Conservation (phyloP, 2,797 vertebrate species). For the Gallinago solitaria region DNA sequence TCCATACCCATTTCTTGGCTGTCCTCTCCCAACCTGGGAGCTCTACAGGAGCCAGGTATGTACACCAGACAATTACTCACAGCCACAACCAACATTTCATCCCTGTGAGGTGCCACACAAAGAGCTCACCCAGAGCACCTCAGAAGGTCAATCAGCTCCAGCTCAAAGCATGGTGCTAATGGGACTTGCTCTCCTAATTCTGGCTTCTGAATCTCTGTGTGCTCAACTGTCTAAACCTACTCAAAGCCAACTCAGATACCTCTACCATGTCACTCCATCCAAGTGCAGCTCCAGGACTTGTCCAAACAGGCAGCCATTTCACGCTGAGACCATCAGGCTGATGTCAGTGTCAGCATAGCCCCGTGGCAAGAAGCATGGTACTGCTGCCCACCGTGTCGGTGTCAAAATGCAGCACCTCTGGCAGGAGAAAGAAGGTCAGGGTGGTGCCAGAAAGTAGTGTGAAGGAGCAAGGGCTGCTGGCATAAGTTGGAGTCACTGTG, state of each 20-base stretch:
- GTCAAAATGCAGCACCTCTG: neutral
- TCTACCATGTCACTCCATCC: neutral
- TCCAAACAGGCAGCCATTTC: neutral
- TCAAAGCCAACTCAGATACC: neutral
- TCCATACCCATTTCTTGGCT: neutral
- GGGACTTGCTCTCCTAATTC: neutral
- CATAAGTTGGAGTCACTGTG: neutral
- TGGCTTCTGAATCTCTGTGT: neutral
- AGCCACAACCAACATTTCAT: neutral
- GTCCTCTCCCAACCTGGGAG: neutral
- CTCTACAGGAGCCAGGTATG: neutral
- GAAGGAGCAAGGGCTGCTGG: neutral
- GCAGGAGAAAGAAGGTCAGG: neutral
- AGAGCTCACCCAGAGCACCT: neutral
- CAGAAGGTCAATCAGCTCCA: neutral
- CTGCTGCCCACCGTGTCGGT: rapidly evolving
- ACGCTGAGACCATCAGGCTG: neutral
- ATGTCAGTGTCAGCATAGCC: neutral
- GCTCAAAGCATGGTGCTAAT: rapidly evolving
- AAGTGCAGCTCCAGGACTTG: neutral
- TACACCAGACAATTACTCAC: neutral
- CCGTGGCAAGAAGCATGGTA: too few species aligned
- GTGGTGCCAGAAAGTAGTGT: neutral
- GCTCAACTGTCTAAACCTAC: neutral
- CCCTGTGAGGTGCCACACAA: neutral